phyloP scores from a whole-genome alignment of 30 jellyfish, hydroid and myxozoan species.

The Aurelia aurita complex sp. Pacific region DNA sequence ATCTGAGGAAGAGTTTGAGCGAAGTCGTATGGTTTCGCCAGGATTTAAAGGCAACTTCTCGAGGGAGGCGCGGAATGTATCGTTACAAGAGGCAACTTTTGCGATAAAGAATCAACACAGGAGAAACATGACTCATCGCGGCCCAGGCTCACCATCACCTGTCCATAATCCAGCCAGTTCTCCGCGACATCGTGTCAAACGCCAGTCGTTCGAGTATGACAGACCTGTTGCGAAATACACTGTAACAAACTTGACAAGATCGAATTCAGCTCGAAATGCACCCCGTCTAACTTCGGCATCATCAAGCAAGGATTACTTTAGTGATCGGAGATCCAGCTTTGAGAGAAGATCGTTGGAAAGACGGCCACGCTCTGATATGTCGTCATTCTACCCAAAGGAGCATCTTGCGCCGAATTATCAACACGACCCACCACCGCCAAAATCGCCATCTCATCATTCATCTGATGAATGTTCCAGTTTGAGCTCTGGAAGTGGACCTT shows the following conservation, averaged over 20 bases:
- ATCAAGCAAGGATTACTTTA: constrained; percentile 22
- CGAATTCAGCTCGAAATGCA: constrained; percentile 52
- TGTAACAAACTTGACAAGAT: constrained; percentile 19
- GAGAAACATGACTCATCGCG: constrained; percentile 12
- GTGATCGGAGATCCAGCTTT: constrained; percentile 41
- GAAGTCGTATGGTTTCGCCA: constrained; percentile 62
- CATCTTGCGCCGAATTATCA: constrained; percentile 28
- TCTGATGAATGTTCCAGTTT: constrained; percentile 70
- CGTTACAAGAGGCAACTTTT: constrained; percentile 68
- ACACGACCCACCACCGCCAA: constrained; percentile 33
- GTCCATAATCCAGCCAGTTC: constrained; percentile 50
- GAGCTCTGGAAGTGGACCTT: constrained; percentile 62
- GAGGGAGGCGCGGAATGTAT: constrained; percentile 63
- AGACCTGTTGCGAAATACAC: constrained; percentile 49
- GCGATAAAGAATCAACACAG: constrained; percentile 57
- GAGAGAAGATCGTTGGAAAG: constrained; percentile 58
- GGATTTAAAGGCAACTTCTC: constrained; percentile 59
- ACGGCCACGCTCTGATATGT: constrained; percentile 53
- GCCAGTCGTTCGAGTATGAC: constrained; percentile 26
- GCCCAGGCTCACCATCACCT: constrained; percentile 40
- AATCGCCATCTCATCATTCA: constrained; percentile 46
- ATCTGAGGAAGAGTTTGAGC: constrained; percentile 72
- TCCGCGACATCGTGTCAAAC: constrained; percentile 43
- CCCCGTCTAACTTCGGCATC: constrained; percentile 37
- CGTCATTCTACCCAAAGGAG: constrained; percentile 30